Base-by-base conservation (phyloP, 1,140 invertebrate species). In the Heterodera schachtii region DNA sequence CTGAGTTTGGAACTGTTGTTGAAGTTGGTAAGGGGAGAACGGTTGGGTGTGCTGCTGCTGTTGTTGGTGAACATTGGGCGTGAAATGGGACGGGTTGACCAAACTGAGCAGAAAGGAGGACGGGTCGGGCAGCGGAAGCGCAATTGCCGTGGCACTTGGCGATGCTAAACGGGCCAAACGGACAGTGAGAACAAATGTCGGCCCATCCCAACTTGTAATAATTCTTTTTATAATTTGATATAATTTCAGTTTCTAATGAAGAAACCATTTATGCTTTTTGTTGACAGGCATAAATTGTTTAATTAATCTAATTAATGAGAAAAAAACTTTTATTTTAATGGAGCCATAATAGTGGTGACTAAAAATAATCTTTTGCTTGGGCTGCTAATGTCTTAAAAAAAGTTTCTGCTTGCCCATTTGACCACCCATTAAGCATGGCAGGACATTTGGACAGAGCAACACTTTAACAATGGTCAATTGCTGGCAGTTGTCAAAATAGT, bases 71-170 rank as follows among this genome's bases (percentile, higher is more conserved):
- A 73, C 46, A 57, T 49, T 47, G 52, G 13, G 5, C 31, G 69
- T 11, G 69, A 71, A 71, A 43, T 41, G 31, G 76, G 78, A 79
- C 57, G 47, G 47, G 19, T 66, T 84, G 52, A 82, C 82, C 66
- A 82, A 47, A 47, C 82, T 76, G 44, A 82, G 82, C 47, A 82
- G 70, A 41, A 82, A 47, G 5, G 64, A 71, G 13, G 57, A 64
- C 4, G 57, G 57, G 41, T 82, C 81, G 13, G 81, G 60, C 41
- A 82, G 52, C 11, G 81, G 81, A 52, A 82, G 82, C 3, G 83
- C 44, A 52, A 66, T 83, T 44, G 81, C 81, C 21, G 81, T 83
- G 47, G 47, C 78, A 74, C 78, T 75, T 7, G 75, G 52, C 64
- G 75, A 41, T 60, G 60, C 57, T 67, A 69, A 78, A 60, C 6